Evolutionary conservation across 1,140 invertebrate species (phyloP).

Genomic region (Magallana angulata): DNA sequence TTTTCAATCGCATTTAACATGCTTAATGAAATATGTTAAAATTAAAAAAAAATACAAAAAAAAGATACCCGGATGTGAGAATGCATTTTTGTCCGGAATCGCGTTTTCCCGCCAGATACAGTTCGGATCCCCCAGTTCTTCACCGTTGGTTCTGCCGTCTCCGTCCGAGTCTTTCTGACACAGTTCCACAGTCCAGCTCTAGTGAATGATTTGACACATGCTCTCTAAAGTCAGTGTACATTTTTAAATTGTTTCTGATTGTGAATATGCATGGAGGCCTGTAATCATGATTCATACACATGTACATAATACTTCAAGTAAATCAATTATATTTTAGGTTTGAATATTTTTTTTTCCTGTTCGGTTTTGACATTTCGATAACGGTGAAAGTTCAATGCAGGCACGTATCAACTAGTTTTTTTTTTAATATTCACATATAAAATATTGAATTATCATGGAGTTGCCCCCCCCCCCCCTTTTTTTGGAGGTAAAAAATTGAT

Average conservation of each 20-base stretch:
- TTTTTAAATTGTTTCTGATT: not conserved
- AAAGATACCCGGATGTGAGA: slow-evolving; percentile 65
- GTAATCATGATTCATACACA: too few relatives aligned
- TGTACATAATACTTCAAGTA: not conserved
- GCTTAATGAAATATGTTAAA: too few relatives aligned
- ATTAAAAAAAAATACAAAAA: too few relatives aligned
- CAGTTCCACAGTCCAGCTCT: slow-evolving; percentile 62
- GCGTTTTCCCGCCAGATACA: slow-evolving; percentile 62
- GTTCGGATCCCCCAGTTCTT: slow-evolving; percentile 71
- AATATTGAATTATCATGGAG: too few relatives aligned
- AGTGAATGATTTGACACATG: not conserved
- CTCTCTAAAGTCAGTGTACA: not conserved
- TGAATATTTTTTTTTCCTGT: too few relatives aligned
- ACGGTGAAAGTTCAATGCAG: too few relatives aligned
- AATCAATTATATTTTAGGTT: not conserved
- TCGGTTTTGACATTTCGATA: too few relatives aligned
- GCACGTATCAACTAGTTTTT: too few relatives aligned
- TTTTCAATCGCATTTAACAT: too few relatives aligned
- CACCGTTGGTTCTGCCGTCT: slow-evolving; percentile 70
- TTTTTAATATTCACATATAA: too few relatives aligned
- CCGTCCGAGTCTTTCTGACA: slow-evolving; percentile 68
- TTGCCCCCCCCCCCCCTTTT: too few relatives aligned
- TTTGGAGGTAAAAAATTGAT: too few relatives aligned
- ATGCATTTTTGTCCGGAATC: slow-evolving; percentile 8
- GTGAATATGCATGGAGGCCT: not conserved